phyloP scores from a whole-genome alignment of 2,888 invertebrate species.

The Lycocerus yunnanus region DNA sequence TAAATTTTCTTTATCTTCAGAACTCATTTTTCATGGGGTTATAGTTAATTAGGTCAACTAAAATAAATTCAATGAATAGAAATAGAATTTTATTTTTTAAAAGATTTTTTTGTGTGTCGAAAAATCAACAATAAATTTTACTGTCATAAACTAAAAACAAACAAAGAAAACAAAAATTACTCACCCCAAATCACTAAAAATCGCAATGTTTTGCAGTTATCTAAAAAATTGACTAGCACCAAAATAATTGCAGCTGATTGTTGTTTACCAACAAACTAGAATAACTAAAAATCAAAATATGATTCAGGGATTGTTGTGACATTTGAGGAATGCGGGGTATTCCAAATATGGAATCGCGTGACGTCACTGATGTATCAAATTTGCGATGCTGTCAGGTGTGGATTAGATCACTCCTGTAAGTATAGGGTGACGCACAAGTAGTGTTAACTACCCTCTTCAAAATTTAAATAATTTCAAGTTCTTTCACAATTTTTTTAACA shows the following conservation, averaged over 20 bases:
- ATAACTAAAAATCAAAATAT: neutral
- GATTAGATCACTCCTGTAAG: neutral
- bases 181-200: slow-evolving; percentile 23
- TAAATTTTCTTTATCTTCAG: slow-evolving; percentile 30
- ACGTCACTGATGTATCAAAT: neutral
- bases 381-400: neutral
- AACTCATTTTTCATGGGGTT: slow-evolving; percentile 22
- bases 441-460: neutral
- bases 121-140: neutral
- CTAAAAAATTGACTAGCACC: slow-evolving; percentile 23
- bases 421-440: neutral
- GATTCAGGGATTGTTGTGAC: neutral
- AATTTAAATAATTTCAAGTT: neutral
- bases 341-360: neutral
- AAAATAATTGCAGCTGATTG: slow-evolving; percentile 35
- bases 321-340: neutral
- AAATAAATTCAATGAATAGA: slow-evolving; percentile 38
- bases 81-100: neutral
- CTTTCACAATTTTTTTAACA: too few relatives aligned
- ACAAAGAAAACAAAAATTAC: neutral
- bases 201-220: slow-evolving; percentile 29
- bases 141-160: neutral
- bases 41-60: slow-evolving; percentile 35
- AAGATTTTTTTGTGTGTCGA: neutral
- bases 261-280: slow-evolving; percentile 37